Conservation (phyloP, 1,140 invertebrate genomes). For the Ceratitis capitata region DNA sequence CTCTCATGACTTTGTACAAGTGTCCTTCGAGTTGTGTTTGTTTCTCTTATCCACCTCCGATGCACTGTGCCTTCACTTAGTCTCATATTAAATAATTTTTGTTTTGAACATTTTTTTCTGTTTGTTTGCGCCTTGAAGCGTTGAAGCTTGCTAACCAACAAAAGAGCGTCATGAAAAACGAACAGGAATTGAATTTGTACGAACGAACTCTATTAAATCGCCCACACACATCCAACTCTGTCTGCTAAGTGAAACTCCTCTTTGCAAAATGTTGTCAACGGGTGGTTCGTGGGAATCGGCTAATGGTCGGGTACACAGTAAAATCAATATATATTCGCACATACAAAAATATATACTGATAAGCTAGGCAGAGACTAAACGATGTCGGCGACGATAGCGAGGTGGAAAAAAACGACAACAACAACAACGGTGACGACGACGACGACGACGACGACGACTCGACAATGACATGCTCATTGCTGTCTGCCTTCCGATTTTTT, state of each 20-base stretch:
- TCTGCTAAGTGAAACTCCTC: background rate
- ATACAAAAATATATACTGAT: too few species aligned
- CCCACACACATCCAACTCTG: background rate
- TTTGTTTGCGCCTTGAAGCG: background rate
- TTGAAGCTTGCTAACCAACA: background rate
- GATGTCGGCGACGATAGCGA: too few species aligned
- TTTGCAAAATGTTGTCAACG: background rate
- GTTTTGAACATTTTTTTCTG: background rate
- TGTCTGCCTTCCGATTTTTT: too few species aligned
- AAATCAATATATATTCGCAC: background rate
- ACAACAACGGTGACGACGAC: too few species aligned
- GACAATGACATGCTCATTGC: slow-evolving; percentile 30
- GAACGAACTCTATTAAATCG: background rate
- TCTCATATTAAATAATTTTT: background rate
- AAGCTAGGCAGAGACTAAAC: background rate
- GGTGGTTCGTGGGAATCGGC: background rate
- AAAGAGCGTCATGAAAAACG: slow-evolving; percentile 23
- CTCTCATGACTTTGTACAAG: background rate
- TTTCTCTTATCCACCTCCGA: background rate
- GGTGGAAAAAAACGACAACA: too few species aligned
- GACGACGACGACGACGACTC: background rate
- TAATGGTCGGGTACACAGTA: background rate
- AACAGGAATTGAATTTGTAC: slow-evolving; percentile 8
- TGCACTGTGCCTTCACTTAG: background rate
- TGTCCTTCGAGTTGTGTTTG: background rate